Evolutionary conservation across 1,140 invertebrate species (phyloP), one percentile per base, ranked within the genome.

Genomic region (Meloidogyne exigua): DNA sequence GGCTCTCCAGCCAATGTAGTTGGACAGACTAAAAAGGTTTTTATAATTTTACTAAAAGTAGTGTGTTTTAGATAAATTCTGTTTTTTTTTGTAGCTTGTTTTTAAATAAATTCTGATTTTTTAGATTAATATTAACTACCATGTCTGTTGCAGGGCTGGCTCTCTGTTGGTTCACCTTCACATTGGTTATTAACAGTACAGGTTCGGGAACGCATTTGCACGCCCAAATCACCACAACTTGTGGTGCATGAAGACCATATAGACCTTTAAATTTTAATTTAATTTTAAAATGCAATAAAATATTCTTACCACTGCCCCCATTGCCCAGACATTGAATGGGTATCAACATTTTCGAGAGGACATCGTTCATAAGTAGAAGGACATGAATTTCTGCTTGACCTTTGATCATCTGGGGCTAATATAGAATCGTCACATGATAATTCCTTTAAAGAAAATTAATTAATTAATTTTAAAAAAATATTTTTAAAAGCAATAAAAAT

Each of bases 151-250:
- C 85, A 87, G 0, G 64, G 26, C 1, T 77, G 76, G 32, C 70
- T 73, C 71, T 87, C 84, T 9, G 65, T 83, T 21, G 81, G 75
- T 57, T 69, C 74, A 67, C 85, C 85, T 28, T 80, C 81, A 72
- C 85, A 87, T 9, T 76, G 73, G 62, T 86, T 86, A 5, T 36
- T 67, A 64, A 84, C 76, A 18, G 68, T 80, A 72, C 85, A 87
- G 44, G 76, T 73, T 57, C 85, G 79, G 21, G 81, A 83, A 21
- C 84, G 73, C 42, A 83, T 69, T 67, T 84, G 75, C 21, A 79
- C 71, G 68, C 85, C 85, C 1, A 83, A 80, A 28, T 76, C 76
- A 3, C 86, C 86, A 73, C 85, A 87, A 18, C 77, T 80, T 11
- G 77, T 77, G 7, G 81, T 78, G 67, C 81, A 85, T 12, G 39